A percentile compares a stretch with the other conserved stretches of the same genome.
Conservation (phyloP, 2,888 invertebrate genomes). For the Heliconius ismenius region DNA sequence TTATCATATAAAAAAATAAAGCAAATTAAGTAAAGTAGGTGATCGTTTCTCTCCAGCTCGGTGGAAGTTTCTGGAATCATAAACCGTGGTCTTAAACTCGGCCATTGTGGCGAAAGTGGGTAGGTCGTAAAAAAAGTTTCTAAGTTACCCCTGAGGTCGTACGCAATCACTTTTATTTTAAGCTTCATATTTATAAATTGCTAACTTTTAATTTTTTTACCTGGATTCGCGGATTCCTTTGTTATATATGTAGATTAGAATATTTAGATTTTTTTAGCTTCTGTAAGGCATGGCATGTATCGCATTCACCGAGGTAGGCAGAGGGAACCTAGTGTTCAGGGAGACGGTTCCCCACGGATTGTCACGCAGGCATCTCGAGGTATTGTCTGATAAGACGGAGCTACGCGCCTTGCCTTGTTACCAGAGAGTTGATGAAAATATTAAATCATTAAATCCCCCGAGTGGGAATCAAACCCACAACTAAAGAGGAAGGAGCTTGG, state of each 20-base stretch:
- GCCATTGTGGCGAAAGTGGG: slow-evolving; percentile 33
- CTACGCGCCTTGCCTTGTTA: too few species aligned
- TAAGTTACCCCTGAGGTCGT: slow-evolving; percentile 31
- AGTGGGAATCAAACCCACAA: too few species aligned
- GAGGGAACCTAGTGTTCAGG: too few species aligned
- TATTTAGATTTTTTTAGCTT: background rate
- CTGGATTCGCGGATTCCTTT: background rate
- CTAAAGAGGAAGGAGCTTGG: too few species aligned
- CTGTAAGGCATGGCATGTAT: too few species aligned
- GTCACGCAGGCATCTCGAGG: too few species aligned
- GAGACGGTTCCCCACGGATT: too few species aligned
- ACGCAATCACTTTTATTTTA: slow-evolving; percentile 31
- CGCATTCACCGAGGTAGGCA: too few species aligned
- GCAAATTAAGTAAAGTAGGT: slow-evolving; percentile 22
- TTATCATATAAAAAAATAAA: slow-evolving; percentile 15
- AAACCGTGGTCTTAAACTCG: slow-evolving; percentile 38
- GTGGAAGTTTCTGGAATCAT: slow-evolving; percentile 37
- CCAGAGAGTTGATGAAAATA: too few species aligned
- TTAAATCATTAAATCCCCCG: too few species aligned
- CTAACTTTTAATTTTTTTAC: slow-evolving; percentile 18
- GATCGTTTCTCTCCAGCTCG: slow-evolving; percentile 24
- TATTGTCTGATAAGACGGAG: too few species aligned
- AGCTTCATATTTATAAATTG: slow-evolving; percentile 29
- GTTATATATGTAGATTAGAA: background rate
- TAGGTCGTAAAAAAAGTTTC: slow-evolving; percentile 38